Conservation (phyloP, 2,888 invertebrate genomes). For the Blera fallax region DNA sequence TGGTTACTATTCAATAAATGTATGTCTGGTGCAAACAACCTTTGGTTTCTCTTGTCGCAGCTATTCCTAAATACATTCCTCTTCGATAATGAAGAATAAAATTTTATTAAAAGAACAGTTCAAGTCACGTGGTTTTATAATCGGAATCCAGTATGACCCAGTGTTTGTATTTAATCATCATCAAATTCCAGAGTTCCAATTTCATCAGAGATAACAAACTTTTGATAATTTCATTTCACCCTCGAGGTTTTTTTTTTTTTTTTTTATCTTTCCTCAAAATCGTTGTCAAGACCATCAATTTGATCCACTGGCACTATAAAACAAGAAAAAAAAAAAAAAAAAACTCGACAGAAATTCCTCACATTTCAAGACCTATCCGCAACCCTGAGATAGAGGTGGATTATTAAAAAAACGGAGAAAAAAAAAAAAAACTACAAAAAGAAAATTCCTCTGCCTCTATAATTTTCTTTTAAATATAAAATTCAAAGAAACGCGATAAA, state of each 20-base stretch:
- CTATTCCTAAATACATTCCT: no score
- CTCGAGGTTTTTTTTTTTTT: neutral
- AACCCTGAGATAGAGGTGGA: constrained; percentile 24
- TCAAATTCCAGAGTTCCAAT: constrained; percentile 12
- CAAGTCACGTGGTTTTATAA: neutral
- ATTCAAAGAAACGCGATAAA: constrained; percentile 36
- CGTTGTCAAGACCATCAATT: constrained; percentile 7
- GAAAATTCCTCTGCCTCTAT: neutral
- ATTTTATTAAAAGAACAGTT: neutral
- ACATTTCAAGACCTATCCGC: constrained; percentile 8
- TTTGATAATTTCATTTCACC: neutral
- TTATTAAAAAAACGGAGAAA: constrained; percentile 4
- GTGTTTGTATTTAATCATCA: neutral
- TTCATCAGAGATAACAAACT: constrained; percentile 29
- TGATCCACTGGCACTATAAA: neutral
- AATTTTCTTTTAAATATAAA: neutral
- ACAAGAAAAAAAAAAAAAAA: neutral
- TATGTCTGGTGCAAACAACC: no score
- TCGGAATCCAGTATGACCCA: neutral
- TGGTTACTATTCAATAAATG: no score
- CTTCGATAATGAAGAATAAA: no score
- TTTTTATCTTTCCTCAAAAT: neutral
- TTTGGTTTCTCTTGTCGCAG: no score
- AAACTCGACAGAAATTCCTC: neutral
- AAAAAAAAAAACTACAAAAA: neutral